A percentile compares a stretch with the other conserved stretches of the same genome.
Conservation (phyloP, 2,888 invertebrate genomes). For the Idaea dimidiata region DNA sequence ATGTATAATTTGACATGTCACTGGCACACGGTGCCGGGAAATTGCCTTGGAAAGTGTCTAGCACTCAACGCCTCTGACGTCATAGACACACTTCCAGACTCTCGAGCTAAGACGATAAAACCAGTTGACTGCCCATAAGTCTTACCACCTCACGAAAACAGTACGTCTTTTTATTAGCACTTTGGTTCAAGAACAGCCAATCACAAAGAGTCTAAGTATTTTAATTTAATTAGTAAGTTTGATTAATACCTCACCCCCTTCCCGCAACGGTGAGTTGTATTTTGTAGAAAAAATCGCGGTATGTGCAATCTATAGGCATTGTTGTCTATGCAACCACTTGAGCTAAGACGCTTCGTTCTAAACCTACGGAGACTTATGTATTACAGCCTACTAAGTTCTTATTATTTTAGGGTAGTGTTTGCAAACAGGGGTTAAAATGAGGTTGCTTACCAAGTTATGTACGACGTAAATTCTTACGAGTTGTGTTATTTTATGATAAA, state of each 20-base stretch:
- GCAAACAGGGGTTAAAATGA: neutral
- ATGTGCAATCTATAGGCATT: too few relatives aligned
- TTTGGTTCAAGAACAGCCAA: too few relatives aligned
- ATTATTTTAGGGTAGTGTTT: neutral
- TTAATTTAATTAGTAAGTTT: too few relatives aligned
- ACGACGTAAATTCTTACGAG: neutral
- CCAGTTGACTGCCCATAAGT: too few relatives aligned
- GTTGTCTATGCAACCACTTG: too few relatives aligned
- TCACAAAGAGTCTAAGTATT: too few relatives aligned
- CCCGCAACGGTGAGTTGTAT: too few relatives aligned
- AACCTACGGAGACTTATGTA: neutral
- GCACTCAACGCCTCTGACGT: neutral
- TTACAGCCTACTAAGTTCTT: neutral
- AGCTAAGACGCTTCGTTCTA: neutral
- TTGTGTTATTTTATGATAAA: neutral
- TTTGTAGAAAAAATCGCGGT: too few relatives aligned
- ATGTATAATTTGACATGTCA: neutral
- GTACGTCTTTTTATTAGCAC: too few relatives aligned
- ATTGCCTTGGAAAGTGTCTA: neutral
- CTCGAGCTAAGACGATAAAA: neutral
- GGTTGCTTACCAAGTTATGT: neutral
- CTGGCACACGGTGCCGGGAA: neutral
- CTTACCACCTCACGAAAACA: too few relatives aligned
- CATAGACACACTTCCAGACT: neutral
- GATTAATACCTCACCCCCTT: too few relatives aligned